Base-by-base conservation (phyloP, 2,797 vertebrate species). In the Phrynocephalus guinanensis region DNA sequence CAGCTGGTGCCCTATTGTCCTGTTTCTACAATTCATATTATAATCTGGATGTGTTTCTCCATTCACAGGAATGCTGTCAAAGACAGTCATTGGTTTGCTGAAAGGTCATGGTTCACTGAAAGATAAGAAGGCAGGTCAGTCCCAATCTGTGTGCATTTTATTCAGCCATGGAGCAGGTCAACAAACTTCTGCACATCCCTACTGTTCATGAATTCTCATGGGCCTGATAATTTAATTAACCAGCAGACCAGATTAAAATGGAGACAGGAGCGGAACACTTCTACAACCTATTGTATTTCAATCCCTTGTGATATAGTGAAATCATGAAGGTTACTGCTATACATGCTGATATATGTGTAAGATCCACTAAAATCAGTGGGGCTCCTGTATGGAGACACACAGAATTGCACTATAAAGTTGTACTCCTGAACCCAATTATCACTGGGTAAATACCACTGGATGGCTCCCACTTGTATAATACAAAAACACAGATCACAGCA, bases 181-280 rank as follows among this genome's bases (percentile, higher is more conserved):
- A 18, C 5, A 18, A 63, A 20, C 60, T 63, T 20, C 18, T 63
- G 60, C 18, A 63, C 20, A 5, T 2, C 66, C 13, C 20, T 70
- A 63, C 0, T 33, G 30, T 52, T 70, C 38, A 6, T 63, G 67
- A 26, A 16, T 50, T 24, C 5, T 26, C 44, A 6, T 52, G 24
- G 38, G 18, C 22, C 81, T 79, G 77, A 63, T 7, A 13, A 52
- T 56, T 87, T 68, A 83, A 0, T 13, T 33, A 50, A 60, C 76
- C 50, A 87, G 73, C 50, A 86, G 50, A 28, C 68, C 60, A 38
- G 3, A 44, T 5, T 18, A 92, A 73, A 85, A 20, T 6, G 26
- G 28, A n/a, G 22, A 8, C 15, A 82, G 26, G 33, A 1, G 72
- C 22, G 6, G 73, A 76, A 33, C 68, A 10, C 13, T 48, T 48